Evolutionary conservation across 2,797 vertebrate species (phyloP).

Genomic region (Pseudochirops cupreus): DNA sequence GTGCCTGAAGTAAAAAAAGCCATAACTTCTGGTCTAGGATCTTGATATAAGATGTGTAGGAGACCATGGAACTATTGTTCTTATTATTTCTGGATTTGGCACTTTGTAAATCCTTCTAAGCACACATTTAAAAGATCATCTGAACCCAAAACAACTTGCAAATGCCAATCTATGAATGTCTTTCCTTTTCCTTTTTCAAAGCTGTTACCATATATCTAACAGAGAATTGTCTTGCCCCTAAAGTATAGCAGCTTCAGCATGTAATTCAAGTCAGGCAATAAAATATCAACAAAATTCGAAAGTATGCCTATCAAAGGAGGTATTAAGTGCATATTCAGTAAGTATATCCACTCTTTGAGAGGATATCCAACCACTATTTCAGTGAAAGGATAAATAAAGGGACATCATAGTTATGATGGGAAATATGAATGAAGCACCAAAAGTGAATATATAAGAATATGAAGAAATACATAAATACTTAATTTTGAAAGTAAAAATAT

Average conservation of each 20-base stretch:
- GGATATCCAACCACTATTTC: not conserved
- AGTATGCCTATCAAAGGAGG: conserved; percentile 40
- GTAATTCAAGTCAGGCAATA: conserved; percentile 48
- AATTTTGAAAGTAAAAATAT: not conserved
- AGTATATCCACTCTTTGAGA: not conserved
- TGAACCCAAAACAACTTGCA: conserved; percentile 5
- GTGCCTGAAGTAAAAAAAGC: conserved; percentile 39
- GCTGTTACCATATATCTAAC: not conserved
- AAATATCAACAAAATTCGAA: conserved; percentile 45
- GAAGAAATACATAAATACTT: not conserved
- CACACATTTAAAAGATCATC: conserved; percentile 25
- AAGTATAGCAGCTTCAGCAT: conserved; percentile 23
- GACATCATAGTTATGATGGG: not conserved
- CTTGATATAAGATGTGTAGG: not conserved
- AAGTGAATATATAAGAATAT: not conserved
- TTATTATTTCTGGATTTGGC: conserved; percentile 11
- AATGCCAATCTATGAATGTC: conserved; percentile 26
- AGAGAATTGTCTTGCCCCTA: conserved; percentile 3
- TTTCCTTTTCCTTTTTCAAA: conserved; percentile 48
- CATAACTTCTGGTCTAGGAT: not conserved
- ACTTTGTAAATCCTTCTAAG: conserved; percentile 32
- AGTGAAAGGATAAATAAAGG: not conserved
- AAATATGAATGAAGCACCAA: not conserved
- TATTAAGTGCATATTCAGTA: not conserved
- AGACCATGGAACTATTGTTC: conserved; percentile 24